A percentile compares a stretch with the other conserved stretches of the same genome.
These are phyloP conservation scores for human DNA, from an alignment of 2,113 vertebrate genomes.

Conservation along the genomic window DNA sequence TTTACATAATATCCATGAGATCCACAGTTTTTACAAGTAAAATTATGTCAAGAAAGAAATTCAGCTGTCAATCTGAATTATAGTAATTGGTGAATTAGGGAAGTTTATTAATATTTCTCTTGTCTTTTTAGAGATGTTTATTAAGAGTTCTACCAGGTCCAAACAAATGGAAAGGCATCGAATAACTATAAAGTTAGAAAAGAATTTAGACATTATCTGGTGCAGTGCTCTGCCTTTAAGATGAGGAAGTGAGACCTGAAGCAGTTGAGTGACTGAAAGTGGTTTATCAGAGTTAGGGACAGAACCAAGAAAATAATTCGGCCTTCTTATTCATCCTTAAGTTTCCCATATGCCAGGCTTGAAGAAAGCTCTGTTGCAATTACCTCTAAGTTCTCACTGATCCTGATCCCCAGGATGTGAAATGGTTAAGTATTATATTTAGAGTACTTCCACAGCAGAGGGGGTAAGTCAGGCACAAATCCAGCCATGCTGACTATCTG, in stretches of 20 bases:
- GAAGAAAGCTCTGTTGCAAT: neutral
- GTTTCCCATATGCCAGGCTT: neutral
- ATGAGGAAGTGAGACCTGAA: conserved; percentile 1
- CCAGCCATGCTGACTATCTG: neutral
- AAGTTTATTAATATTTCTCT: neutral
- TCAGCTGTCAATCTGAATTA: neutral
- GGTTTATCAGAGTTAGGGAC: neutral
- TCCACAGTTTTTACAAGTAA: neutral
- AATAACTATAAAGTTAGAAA: conserved; percentile 33
- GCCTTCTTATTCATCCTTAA: neutral
- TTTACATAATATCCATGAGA: neutral
- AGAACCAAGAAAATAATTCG: neutral
- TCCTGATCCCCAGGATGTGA: neutral
- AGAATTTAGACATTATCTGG: neutral
- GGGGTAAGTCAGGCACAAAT: neutral
- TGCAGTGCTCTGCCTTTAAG: neutral
- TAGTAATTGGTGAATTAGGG: neutral
- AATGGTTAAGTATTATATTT: neutral
- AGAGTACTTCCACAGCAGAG: neutral
- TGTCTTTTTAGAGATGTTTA: neutral
- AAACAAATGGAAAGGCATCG: neutral
- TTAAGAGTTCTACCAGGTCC: neutral
- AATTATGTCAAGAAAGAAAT: neutral
- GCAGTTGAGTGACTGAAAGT: neutral
- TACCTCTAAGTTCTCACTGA: neutral